Base-by-base conservation (phyloP, 1,140 invertebrate genomes). In the Glossosoma conforme region DNA sequence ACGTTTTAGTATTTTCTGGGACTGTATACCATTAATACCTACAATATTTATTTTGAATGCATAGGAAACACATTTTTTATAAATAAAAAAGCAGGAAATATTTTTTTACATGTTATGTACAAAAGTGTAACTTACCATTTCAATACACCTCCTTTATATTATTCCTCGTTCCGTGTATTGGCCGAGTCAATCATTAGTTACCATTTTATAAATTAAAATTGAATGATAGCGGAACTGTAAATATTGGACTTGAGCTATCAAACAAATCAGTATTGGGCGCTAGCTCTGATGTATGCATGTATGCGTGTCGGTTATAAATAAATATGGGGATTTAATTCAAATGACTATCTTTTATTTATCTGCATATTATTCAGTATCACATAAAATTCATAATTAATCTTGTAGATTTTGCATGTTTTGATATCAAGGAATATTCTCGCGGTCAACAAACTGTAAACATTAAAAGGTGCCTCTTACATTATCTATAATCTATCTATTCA, bases 171-270 rank as follows among this genome's bases (percentile, higher is more conserved):
- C n/a, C 20, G n/a, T 38, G 36, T 30, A 25, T 40, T 15, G 44
- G 48, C 44, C 48, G 44, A 44, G 38, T 44, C 37, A 36, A 37
- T 51, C n/a, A n/a, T n/a, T 35, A 44, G 48, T 51, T 51, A 51
- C 48, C 48, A 51, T 49, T 49, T 49, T 49, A 30, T n/a, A n/a
- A n/a, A n/a, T 41, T 51, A 32, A 51, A 51, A 32, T 15, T 28
- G 25, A 33, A 35, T 30, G 17, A 15, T 14, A 44, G 19, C 25
- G n/a, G 24, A 25, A 32, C 28, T 50, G 47, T 50, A 50, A 42
- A 50, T 50, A 38, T 38, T 15, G 10, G 17, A 11, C 20, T 38
- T 38, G 15, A 38, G 19, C 14, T 38, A 17, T 38, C 15, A 38
- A 17, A 19, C 14, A 38, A 38, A 38, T 15, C 17, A 38, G 11